Conservation (phyloP, 2,888 invertebrate genomes). For the Darwinula stevensoni region DNA sequence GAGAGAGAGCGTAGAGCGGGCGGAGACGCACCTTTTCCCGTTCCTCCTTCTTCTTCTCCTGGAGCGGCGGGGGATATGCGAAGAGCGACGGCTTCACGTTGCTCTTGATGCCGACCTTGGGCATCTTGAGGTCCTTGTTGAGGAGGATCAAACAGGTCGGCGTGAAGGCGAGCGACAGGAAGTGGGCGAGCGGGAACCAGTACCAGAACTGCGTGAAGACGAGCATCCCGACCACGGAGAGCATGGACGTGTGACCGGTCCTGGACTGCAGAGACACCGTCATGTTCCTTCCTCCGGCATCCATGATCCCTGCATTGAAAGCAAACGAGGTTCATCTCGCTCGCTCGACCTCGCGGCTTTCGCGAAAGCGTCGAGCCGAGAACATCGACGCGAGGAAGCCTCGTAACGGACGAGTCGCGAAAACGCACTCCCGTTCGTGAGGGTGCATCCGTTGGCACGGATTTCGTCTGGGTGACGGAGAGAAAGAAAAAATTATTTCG, state of each 20-base stretch:
- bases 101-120: constrained; percentile 37
- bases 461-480: no score
- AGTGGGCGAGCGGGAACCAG: constrained; percentile 95
- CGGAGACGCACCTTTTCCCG: no score
- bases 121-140: constrained; percentile 51
- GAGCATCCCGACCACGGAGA: constrained; percentile 83
- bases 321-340: no score
- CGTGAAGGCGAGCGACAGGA: constrained; percentile 75
- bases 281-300: constrained; percentile 62
- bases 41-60: constrained; percentile 94
- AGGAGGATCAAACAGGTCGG: constrained; percentile 84
- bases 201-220: constrained; percentile 99
- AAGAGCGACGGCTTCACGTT: constrained; percentile 78
- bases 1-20: no score
- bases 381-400: no score
- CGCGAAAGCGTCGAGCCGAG: no score
- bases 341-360: no score
- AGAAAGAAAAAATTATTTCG: no score
- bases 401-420: no score
- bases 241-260: constrained; percentile 88
- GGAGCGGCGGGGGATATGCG: constrained; percentile 84
- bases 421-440: no score
- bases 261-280: constrained; percentile 80
- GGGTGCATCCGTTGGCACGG: no score
- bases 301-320: no score